Base-by-base conservation (phyloP, 2,797 vertebrate genomes). In the Sebastes nivosus region DNA sequence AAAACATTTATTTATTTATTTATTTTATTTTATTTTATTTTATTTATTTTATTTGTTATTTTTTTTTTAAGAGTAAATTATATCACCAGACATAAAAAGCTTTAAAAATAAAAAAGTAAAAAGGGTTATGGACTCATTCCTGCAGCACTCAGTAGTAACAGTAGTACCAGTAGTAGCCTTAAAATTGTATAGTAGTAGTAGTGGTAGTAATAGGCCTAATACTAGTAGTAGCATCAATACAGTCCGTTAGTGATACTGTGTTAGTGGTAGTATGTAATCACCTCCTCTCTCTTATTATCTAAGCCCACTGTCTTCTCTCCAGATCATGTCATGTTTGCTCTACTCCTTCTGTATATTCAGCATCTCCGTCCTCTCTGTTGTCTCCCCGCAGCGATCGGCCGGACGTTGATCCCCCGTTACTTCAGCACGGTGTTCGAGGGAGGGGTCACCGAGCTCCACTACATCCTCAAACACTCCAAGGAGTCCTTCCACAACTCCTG, bases 341-440 rank as follows among this genome's bases (percentile, higher is more conserved):
- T 34, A 22, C 50, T 36, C 38, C 75, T 65, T 18, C 46, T 50
- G 46, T 50, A 6, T 68, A 76, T 80, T 73, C 13, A 87, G 20
- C 77, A 46, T 6, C 68, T 60, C 57, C 25, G 13, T 34, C 57
- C 8, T 87, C 20, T 87, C 84, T 29, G 80, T 30, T 87, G 70
- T 86, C 77, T 84, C 85, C 85, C 32, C 2, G 88, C 96, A 99
- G 98, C 98, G 46, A 99, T 99, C 84, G 98, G 98, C 89, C 97
- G 98, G 94, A 99, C 98, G 60, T 95, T 99, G 93, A 99, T 99
- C 94, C 98, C 98, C 83, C 98, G 98, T 86, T 99, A 99, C 92
- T 99, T 99, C 95, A 99, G 98, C 96, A 99, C 98, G 66, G 98
- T 99, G 93, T 99, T 99, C 86, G 98, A 99, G 95, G 98, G 98